phyloP scores from a whole-genome alignment of 2,797 vertebrate species.

The Squalus acanthias region DNA sequence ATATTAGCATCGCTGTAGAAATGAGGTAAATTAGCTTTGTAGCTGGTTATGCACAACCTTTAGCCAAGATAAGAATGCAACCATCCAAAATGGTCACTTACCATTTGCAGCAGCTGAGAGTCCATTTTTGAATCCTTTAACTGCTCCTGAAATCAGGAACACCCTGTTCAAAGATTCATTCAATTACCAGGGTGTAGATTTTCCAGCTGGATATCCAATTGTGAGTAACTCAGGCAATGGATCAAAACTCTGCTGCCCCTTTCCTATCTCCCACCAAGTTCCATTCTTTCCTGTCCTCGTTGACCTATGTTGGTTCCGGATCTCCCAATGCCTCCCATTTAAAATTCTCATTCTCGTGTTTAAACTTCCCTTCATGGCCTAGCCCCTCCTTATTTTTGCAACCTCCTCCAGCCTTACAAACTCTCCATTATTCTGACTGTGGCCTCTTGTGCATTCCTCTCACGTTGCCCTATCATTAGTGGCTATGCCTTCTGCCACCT shows the following conservation, averaged over 20 bases:
- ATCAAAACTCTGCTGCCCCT: neutral
- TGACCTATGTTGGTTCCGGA: neutral
- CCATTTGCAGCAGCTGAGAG: neutral
- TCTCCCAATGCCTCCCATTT: neutral
- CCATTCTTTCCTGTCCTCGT: neutral
- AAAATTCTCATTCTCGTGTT: neutral
- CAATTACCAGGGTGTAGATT: neutral
- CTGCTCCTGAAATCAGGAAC: neutral
- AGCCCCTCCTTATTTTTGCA: neutral
- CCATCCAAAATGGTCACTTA: neutral
- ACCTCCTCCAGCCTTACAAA: neutral
- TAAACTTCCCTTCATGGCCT: neutral
- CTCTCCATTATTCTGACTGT: neutral
- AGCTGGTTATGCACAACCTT: neutral
- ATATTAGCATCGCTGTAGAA: neutral
- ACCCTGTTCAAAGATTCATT: neutral
- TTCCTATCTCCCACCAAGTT: neutral
- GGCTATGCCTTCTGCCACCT: neutral
- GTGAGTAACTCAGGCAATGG: neutral
- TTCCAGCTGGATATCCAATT: neutral
- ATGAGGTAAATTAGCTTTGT: neutral
- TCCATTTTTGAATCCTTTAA: neutral
- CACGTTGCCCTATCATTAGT: neutral
- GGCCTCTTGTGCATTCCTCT: neutral
- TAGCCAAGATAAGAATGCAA: neutral